Conservation (phyloP, 2,888 invertebrate genomes). For the Iphiclides podalirius region DNA sequence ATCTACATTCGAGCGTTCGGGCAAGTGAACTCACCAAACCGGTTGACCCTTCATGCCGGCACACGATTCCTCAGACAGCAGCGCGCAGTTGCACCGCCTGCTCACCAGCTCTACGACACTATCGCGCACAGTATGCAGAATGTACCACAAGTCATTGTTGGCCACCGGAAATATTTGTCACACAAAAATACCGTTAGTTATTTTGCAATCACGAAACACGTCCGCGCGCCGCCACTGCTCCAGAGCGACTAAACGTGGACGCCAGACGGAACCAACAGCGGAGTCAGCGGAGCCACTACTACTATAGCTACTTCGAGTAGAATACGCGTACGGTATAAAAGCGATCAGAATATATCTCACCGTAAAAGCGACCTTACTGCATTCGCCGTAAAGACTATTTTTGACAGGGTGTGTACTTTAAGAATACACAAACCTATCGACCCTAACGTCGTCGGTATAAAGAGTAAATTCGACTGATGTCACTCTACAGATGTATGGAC, state of each 20-base stretch:
- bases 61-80: constrained; percentile 53
- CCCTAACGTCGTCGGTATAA: constrained; percentile 1
- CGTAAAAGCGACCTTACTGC: background rate
- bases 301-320: constrained; percentile 1
- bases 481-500: background rate
- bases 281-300: background rate
- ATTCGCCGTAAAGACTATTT: background rate
- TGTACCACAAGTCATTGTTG: constrained; percentile 67
- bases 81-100: constrained; percentile 63
- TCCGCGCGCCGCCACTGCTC: constrained; percentile 14
- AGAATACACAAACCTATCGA: background rate
- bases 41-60: constrained; percentile 76
- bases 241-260: constrained; percentile 16
- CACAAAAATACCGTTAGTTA: constrained; percentile 33
- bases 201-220: constrained; percentile 27
- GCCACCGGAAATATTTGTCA: constrained; percentile 56
- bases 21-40: constrained; percentile 73
- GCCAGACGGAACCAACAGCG: background rate
- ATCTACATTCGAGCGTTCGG: constrained; percentile 46
- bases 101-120: constrained; percentile 59
- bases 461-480: constrained; percentile 18
- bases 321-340: constrained; percentile 8
- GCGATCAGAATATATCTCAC: background rate
- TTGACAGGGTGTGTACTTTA: background rate
- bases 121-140: constrained; percentile 50